Percentiles rank a stretch among this genome's conserved stretches.
phyloP scores from a whole-genome alignment of 2,113 vertebrate genomes.

The Orcinus orca region DNA sequence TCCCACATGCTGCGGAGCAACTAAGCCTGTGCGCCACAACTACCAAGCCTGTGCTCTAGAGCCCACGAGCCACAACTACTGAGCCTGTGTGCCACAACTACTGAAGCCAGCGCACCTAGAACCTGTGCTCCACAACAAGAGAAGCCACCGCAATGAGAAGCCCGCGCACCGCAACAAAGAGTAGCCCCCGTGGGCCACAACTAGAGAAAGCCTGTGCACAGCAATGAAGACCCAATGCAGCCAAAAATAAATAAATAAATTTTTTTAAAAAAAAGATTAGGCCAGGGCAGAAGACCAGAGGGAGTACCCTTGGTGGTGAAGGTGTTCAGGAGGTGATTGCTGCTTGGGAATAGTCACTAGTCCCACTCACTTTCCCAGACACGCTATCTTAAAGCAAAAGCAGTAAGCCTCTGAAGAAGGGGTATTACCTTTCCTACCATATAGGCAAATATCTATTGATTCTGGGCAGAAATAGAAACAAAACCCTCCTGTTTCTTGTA shows the following conservation, averaged over 20 bases:
- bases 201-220: too few species aligned
- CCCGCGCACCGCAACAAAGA: rapidly evolving
- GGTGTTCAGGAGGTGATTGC: not conserved
- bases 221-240: too few species aligned
- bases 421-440: not conserved
- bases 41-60: too few species aligned
- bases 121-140: too few species aligned
- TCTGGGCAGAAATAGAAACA: not conserved
- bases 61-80: too few species aligned
- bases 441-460: not conserved
- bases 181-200: too few species aligned
- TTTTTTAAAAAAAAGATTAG: not conserved
- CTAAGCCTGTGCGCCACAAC: too few species aligned
- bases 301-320: not conserved
- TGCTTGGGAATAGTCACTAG: not conserved
- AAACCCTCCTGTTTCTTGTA: not conserved
- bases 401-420: not conserved
- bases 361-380: not conserved
- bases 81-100: too few species aligned
- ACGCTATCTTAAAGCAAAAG: not conserved
- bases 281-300: not conserved
- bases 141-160: too few species aligned
- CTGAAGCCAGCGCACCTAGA: too few species aligned
- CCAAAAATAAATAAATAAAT: too few species aligned
- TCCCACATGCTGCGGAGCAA: too few species aligned